Percentiles rank a stretch among this genome's conserved stretches.
These are phyloP conservation scores for Macrotus californicus DNA, from an alignment of 2,113 vertebrate species.

Conservation along the genomic window DNA sequence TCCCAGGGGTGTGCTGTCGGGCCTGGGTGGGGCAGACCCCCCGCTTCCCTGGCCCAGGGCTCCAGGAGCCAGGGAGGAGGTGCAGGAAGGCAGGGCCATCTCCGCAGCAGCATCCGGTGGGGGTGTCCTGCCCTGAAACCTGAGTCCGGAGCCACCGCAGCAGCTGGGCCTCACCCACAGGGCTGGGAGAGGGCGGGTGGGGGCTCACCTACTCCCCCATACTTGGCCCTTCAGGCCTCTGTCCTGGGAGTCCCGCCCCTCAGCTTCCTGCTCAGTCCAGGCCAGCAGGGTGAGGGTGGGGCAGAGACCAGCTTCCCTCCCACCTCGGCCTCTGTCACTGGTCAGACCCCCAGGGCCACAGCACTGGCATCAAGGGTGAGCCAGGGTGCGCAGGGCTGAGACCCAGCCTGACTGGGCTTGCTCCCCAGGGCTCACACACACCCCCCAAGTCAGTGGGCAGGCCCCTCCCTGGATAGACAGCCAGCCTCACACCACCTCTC, in stretches of 20 bases:
- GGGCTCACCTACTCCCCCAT: neutral
- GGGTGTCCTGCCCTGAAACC: slow-evolving; percentile 42
- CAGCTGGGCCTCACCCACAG: slow-evolving; percentile 28
- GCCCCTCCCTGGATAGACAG: neutral
- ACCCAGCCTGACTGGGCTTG: fast-evolving
- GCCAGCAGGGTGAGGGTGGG: fast-evolving
- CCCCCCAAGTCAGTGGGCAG: too few species aligned
- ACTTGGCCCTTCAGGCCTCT: neutral
- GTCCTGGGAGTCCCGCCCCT: fast-evolving
- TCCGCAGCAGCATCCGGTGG: slow-evolving; percentile 58
- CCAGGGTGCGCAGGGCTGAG: fast-evolving
- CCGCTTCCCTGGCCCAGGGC: neutral
- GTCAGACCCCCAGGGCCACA: neutral
- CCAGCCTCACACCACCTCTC: neutral
- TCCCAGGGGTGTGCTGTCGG: neutral
- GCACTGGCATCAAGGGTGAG: fast-evolving
- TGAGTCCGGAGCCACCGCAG: neutral
- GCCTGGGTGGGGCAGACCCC: slow-evolving; percentile 11
- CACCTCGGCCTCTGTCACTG: fast-evolving
- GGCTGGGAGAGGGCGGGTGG: neutral
- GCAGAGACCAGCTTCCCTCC: neutral
- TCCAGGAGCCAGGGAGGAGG: slow-evolving; percentile 8
- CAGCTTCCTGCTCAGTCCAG: neutral
- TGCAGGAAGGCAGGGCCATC: slow-evolving; percentile 61
- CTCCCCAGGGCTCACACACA: fast-evolving